Evolutionary conservation across 2,113 vertebrate species (phyloP), one percentile per base, ranked within the genome.

Genomic region (Hirundichthys speculiger): DNA sequence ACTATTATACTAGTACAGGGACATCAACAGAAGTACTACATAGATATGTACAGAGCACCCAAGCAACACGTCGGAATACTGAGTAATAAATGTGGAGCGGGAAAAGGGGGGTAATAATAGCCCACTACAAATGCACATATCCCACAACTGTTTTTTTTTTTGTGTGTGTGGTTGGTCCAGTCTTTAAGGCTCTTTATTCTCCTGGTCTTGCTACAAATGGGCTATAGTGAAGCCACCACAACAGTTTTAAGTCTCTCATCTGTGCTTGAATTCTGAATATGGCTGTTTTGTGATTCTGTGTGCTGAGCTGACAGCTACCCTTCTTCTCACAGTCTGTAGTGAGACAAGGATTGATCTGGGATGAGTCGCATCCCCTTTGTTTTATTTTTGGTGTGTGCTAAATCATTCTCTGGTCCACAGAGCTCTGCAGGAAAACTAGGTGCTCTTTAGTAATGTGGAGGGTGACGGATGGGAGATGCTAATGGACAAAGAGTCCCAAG

Each of bases 11-110:
- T 75, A 90, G 78, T 50, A 90, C 82, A 71, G 54, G 66, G 80
- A 89, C 88, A 72, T 83, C 72, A 86, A 86, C 86, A 77, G 77
- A 87, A 88, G 76, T 71, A 88, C 88, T 79, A 90, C 86, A 90
- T 80, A 84, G 79, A 84, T 79, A 88, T 87, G 75, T 86, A 90
- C 88, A 86, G 73, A 81, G 87, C 83, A 86, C 88, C 84, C 75
- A 87, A 90, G 83, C 86, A 83, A 84, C 84, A 89, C 75, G 67
- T 77, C 20, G 22, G 72, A 83, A 83, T 81, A 90, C 82, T 64
- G 69, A 77, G 73, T 84, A 82, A 75, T 82, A 87, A 81, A 80
- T 80, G 63, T 81, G 75, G 70, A 52, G 71, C 73, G 76, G 74
- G 76, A 84, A 61, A 69, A 76, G 88, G 68, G 64, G 63, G 81